phyloP scores from a whole-genome alignment of 1,140 invertebrate species.

The Atta cephalotes region DNA sequence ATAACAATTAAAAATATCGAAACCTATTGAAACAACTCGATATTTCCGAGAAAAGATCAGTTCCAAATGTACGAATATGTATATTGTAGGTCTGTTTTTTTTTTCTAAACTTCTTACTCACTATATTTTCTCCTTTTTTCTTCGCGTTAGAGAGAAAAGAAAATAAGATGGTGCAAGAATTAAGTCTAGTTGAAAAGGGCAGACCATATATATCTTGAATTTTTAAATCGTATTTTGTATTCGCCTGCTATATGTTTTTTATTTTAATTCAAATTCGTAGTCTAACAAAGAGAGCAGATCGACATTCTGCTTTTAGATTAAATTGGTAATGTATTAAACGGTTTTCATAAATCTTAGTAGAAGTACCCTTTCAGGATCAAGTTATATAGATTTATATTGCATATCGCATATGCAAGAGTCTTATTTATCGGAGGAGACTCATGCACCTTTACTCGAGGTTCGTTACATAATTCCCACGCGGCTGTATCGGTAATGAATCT shows the following conservation, averaged over 20 bases:
- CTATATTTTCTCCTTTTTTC: no score
- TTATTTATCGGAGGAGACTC: constrained; percentile 43
- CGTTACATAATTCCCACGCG: constrained; percentile 57
- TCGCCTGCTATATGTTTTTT: background rate
- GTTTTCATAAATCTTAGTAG: background rate
- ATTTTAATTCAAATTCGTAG: background rate
- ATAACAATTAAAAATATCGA: background rate
- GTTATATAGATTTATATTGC: constrained; percentile 31
- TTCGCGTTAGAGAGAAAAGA: no score
- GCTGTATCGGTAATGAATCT: constrained; percentile 53
- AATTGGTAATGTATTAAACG: background rate
- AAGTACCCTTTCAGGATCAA: background rate
- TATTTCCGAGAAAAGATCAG: background rate
- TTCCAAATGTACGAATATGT: background rate
- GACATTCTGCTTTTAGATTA: background rate
- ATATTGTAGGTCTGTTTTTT: no score
- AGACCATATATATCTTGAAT: background rate
- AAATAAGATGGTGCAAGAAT: no score
- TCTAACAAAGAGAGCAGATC: background rate
- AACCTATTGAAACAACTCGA: background rate
- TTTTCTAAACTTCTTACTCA: no score
- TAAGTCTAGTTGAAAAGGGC: no score
- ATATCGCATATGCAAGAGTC: constrained; percentile 1
- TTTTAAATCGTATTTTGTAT: background rate
- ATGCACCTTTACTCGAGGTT: constrained; percentile 25